These are phyloP conservation scores for Chionoecetes opilio DNA, from an alignment of 1,140 invertebrate species.

Conservation along the genomic window DNA sequence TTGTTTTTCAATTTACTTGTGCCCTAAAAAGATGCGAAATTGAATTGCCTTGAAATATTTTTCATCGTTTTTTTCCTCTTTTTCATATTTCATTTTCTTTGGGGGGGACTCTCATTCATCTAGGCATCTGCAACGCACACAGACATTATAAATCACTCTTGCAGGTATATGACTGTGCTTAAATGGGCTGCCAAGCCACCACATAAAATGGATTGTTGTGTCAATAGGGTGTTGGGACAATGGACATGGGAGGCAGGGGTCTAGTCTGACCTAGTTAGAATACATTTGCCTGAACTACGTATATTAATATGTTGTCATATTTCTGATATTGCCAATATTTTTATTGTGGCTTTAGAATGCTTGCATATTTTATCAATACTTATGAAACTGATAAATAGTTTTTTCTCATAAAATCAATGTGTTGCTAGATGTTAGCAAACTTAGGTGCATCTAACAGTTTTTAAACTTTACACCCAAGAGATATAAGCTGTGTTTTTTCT, in stretches of 20 bases:
- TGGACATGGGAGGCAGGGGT: not conserved
- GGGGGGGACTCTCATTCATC: no score
- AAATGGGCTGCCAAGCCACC: no score
- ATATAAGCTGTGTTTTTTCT: not conserved
- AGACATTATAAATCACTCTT: no score
- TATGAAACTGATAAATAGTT: not conserved
- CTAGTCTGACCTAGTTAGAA: not conserved
- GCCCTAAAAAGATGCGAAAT: no score
- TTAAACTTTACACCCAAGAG: not conserved
- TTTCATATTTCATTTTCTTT: no score
- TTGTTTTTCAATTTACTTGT: no score
- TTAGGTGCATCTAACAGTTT: not conserved
- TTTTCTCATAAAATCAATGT: not conserved
- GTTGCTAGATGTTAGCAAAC: not conserved
- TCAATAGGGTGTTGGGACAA: no score
- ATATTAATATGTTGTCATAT: not conserved
- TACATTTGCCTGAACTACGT: not conserved
- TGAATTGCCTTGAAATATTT: no score
- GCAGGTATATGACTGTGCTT: no score
- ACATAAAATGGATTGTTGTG: no score
- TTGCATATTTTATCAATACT: not conserved
- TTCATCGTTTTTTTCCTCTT: no score
- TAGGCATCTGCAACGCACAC: no score
- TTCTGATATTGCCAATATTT: not conserved
- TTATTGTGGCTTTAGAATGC: constrained; percentile 19